These are phyloP conservation scores for Pantherophis alleghaniensis DNA, from an alignment of 2,797 vertebrate species.

Conservation along the genomic window DNA sequence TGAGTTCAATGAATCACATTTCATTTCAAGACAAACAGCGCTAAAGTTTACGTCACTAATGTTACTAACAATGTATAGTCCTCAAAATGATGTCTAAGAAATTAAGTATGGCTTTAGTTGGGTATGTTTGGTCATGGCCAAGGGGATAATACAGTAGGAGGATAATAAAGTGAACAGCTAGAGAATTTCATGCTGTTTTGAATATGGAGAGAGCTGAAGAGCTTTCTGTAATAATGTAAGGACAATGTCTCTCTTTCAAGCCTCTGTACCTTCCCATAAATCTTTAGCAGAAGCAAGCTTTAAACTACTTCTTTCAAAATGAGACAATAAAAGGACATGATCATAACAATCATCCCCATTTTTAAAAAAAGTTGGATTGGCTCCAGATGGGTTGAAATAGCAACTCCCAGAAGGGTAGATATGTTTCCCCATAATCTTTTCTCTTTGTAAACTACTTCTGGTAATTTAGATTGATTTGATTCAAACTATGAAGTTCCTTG, in stretches of 20 bases:
- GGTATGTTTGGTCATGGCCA: conserved; percentile 37
- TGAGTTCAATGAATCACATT: conserved; percentile 66
- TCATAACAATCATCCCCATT: conserved; percentile 48
- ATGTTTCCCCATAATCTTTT: background rate
- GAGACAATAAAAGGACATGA: conserved; percentile 33
- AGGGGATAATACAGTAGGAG: conserved; percentile 44
- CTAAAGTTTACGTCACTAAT: conserved; percentile 13
- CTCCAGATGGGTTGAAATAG: background rate
- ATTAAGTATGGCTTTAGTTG: conserved; percentile 59
- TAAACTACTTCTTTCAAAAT: background rate
- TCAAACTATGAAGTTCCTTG: background rate
- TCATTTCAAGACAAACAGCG: conserved; percentile 59
- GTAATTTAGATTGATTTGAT: background rate
- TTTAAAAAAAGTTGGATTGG: conserved; percentile 21
- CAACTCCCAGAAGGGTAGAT: background rate
- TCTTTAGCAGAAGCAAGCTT: background rate
- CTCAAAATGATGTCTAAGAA: background rate
- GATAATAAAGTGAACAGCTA: conserved; percentile 21
- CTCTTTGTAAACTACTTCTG: background rate
- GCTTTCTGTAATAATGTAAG: background rate
- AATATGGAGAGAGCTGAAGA: conserved; percentile 2
- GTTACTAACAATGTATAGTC: conserved; percentile 40
- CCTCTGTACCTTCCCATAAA: background rate
- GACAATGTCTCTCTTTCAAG: background rate
- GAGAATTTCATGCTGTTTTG: conserved; percentile 23